Percentiles rank a stretch among this genome's conserved stretches.
Conservation (phyloP, 2,888 invertebrate species). For the Cybosia mesomella region DNA sequence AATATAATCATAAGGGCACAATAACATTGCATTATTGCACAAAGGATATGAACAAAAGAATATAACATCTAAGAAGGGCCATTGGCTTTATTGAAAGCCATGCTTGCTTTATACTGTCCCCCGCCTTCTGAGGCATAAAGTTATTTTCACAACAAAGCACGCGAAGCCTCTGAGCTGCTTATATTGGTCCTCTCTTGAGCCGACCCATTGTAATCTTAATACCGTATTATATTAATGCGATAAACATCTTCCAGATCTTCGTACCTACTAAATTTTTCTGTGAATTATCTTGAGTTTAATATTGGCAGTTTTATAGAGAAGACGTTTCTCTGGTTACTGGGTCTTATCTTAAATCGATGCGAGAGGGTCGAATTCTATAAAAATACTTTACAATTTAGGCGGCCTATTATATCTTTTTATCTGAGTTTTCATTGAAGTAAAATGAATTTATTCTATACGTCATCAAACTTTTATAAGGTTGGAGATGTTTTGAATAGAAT, state of each 20-base stretch:
- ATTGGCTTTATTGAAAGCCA: constrained; percentile 82
- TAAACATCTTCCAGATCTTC: constrained; percentile 82
- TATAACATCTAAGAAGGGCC: constrained; percentile 72
- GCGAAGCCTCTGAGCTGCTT: constrained; percentile 79
- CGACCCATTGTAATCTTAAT: constrained; percentile 85
- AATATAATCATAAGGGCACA: constrained; percentile 55
- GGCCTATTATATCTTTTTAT: constrained; percentile 54
- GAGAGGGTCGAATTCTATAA: constrained; percentile 74
- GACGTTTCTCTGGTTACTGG: constrained; percentile 74
- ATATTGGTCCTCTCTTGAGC: constrained; percentile 85
- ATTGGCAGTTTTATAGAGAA: constrained; percentile 70
- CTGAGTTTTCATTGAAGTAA: constrained; percentile 26
- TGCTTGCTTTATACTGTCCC: constrained; percentile 75
- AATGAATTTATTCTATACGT: constrained; percentile 38
- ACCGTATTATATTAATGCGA: constrained; percentile 86
- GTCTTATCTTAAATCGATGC: constrained; percentile 73
- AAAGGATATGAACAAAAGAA: constrained; percentile 74
- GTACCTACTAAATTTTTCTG: constrained; percentile 70
- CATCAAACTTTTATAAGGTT: constrained; percentile 33
- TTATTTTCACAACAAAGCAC: constrained; percentile 86
- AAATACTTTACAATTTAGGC: constrained; percentile 66
- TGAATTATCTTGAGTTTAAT: constrained; percentile 75
- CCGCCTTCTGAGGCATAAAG: constrained; percentile 82
- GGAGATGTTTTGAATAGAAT: constrained; percentile 44
- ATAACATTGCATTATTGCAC: constrained; percentile 77